Conservation (phyloP, 1,140 invertebrate genomes). For the Drosophila nigromelanica region DNA sequence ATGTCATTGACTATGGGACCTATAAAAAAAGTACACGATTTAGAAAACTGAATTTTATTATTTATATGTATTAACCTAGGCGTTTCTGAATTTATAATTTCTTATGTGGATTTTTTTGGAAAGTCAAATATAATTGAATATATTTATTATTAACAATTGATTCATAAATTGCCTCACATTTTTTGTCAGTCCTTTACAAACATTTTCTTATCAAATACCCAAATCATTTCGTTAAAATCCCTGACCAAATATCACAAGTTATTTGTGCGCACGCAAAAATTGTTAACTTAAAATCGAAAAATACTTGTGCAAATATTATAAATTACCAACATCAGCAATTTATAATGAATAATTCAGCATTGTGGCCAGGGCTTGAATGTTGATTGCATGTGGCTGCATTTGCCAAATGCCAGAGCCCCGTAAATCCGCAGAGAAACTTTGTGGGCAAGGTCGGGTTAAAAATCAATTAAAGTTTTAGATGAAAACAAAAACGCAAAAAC, state of each 20-base stretch:
- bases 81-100: too few relatives aligned
- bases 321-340: constrained; percentile 66
- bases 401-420: constrained; percentile 15
- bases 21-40: not conserved
- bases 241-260: not conserved
- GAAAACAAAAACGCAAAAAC: constrained; percentile 49
- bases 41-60: not conserved
- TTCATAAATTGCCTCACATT: not conserved
- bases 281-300: constrained; percentile 25
- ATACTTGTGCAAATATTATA: constrained; percentile 59
- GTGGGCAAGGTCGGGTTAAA: constrained; percentile 58
- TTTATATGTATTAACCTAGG: too few relatives aligned
- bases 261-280: not conserved
- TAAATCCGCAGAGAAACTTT: constrained; percentile 18
- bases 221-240: not conserved
- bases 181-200: not conserved
- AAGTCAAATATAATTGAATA: not conserved
- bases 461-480: constrained; percentile 71
- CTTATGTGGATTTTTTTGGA: too few relatives aligned
- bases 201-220: not conserved
- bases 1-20: not conserved
- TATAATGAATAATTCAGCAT: constrained; percentile 64
- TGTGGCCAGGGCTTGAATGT: constrained; percentile 30
- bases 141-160: not conserved
- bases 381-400: constrained; percentile 55